Evolutionary conservation across 2,113 vertebrate genomes (phyloP).

Genomic region (Passer montanus): DNA sequence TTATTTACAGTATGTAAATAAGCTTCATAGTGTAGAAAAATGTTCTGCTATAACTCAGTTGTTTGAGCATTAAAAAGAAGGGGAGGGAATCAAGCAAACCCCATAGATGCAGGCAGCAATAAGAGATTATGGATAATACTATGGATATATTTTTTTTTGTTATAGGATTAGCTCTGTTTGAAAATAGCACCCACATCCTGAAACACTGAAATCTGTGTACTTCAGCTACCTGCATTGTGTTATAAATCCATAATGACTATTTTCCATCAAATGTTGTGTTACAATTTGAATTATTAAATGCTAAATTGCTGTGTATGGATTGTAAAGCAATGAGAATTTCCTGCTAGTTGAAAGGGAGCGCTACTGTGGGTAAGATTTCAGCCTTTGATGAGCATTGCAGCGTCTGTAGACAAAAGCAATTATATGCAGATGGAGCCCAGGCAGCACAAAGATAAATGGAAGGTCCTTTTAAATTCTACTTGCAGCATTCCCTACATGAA

Average conservation of each 20-base stretch:
- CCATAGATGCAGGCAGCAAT: background rate
- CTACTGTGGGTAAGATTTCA: background rate
- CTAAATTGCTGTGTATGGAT: background rate
- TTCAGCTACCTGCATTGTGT: constrained; percentile 53
- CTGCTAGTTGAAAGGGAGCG: constrained; percentile 27
- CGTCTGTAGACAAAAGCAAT: background rate
- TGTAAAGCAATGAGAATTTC: constrained; percentile 13
- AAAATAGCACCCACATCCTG: constrained; percentile 37
- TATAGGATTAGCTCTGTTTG: constrained; percentile 58
- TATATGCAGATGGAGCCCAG: constrained; percentile 45
- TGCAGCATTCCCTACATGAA: background rate
- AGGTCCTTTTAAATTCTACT: constrained; percentile 36
- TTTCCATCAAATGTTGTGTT: constrained; percentile 31
- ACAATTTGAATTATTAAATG: constrained; percentile 58
- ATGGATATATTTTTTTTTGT: background rate
- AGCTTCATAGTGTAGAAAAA: constrained; percentile 39
- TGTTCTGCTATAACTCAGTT: constrained; percentile 61
- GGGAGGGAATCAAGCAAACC: background rate
- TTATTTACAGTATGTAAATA: constrained; percentile 74
- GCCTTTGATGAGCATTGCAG: background rate
- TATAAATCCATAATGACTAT: constrained; percentile 57
- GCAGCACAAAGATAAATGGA: constrained; percentile 26
- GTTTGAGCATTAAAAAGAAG: constrained; percentile 12
- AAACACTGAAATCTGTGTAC: constrained; percentile 42
- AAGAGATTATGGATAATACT: constrained; percentile 40